Evolutionary conservation across 2,888 invertebrate species (phyloP).

Genomic region (Zaprionus lineosus): DNA sequence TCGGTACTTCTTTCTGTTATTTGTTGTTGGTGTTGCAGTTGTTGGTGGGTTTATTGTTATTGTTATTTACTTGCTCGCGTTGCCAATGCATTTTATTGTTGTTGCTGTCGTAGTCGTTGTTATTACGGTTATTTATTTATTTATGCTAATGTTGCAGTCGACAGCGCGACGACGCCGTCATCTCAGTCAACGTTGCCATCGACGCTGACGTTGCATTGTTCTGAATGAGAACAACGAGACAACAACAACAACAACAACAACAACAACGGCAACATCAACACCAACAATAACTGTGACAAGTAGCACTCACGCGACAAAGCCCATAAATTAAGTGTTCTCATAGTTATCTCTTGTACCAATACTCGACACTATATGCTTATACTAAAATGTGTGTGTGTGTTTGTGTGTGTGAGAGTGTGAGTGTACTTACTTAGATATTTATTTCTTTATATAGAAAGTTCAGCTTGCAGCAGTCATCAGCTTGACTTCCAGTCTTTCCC

Average conservation of each 20-base stretch:
- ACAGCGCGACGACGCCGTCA: slow-evolving; percentile 26
- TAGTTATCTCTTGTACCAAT: slow-evolving; percentile 47
- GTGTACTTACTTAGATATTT: slow-evolving; percentile 20
- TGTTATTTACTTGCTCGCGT: slow-evolving; percentile 53
- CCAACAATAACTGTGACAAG: slow-evolving; percentile 40
- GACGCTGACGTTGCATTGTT: slow-evolving; percentile 65
- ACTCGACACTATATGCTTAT: too few species aligned
- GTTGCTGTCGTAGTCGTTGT: slow-evolving; percentile 40
- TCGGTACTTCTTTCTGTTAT: slow-evolving; percentile 34
- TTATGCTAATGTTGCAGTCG: slow-evolving; percentile 68
- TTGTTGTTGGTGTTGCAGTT: too few species aligned
- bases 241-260: slow-evolving; percentile 35
- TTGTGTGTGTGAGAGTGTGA: too few species aligned
- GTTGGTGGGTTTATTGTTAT: too few species aligned
- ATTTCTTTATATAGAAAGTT: slow-evolving; percentile 58
- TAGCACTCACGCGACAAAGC: slow-evolving; percentile 65
- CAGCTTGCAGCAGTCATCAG: slow-evolving; percentile 16
- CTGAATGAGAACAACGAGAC: slow-evolving; percentile 67
- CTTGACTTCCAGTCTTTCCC: slow-evolving; percentile 42
- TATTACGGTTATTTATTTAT: slow-evolving; percentile 73
- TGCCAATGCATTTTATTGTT: slow-evolving; percentile 47
- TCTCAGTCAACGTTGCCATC: slow-evolving; percentile 8
- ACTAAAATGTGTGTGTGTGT: too few species aligned
- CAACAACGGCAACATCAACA: slow-evolving; percentile 17
- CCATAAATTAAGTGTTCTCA: slow-evolving; percentile 67